Evolutionary conservation across 2,113 vertebrate species (phyloP).

Genomic region (Ciconia maguari): DNA sequence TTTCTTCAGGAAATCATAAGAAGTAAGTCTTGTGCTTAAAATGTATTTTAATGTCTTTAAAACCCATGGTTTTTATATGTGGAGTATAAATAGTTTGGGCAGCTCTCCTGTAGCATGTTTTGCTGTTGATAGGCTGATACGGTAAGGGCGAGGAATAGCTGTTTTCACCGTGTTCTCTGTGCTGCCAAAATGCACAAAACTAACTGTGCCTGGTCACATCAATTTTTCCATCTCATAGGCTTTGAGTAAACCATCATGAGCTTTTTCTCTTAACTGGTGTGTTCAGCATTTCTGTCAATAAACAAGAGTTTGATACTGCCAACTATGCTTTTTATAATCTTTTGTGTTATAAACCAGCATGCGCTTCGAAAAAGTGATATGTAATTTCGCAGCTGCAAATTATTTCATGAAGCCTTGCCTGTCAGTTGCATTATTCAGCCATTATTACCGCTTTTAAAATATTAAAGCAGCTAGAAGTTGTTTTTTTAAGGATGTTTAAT

Average conservation of each 20-base stretch:
- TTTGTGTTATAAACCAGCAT: not conserved
- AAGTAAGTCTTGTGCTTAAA: not conserved
- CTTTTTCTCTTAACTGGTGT: not conserved
- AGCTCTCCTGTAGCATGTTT: fast-evolving
- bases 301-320: not conserved
- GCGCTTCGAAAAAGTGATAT: fast-evolving
- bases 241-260: not conserved
- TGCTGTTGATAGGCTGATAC: not conserved
- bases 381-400: not conserved
- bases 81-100: too few relatives aligned
- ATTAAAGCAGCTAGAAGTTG: not conserved
- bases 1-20: not conserved
- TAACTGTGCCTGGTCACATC: not conserved
- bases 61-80: fast-evolving
- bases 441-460: not conserved
- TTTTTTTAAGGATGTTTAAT: not conserved
- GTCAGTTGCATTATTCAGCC: not conserved
- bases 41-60: not conserved
- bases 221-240: not conserved
- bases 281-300: not conserved
- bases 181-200: not conserved
- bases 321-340: fast-evolving
- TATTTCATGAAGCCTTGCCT: not conserved
- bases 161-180: not conserved
- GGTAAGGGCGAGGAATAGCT: not conserved